These are phyloP conservation scores for Lepus americanus DNA, from an alignment of 2,113 vertebrate genomes.

Conservation along the genomic window DNA sequence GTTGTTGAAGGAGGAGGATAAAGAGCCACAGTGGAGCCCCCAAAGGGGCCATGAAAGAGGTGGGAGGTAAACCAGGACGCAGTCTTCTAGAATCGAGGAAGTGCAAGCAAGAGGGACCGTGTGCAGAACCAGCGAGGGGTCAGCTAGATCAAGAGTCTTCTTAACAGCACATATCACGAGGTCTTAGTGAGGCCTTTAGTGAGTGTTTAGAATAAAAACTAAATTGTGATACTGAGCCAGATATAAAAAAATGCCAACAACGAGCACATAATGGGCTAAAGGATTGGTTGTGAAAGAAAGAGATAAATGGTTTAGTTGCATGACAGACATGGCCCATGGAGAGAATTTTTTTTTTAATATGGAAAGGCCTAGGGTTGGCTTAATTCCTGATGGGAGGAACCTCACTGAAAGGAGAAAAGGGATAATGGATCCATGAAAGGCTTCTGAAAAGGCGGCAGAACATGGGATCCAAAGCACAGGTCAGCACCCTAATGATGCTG, in stretches of 20 bases:
- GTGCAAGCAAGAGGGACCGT: background rate
- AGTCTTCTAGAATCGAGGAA: background rate
- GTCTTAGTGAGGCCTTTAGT: background rate
- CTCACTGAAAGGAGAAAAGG: background rate
- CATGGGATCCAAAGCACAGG: background rate
- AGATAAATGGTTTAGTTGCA: background rate
- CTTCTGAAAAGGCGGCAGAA: background rate
- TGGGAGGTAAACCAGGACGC: background rate
- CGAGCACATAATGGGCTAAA: background rate
- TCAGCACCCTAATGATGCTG: background rate
- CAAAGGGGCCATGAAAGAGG: background rate
- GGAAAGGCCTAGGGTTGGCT: background rate
- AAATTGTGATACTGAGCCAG: background rate
- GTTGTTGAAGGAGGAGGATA: background rate
- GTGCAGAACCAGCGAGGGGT: background rate
- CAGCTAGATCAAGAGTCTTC: background rate
- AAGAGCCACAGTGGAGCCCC: background rate
- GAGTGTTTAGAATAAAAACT: background rate
- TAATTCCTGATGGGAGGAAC: background rate
- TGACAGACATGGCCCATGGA: too few relatives aligned
- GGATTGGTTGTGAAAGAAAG: background rate
- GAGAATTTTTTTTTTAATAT: background rate
- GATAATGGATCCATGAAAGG: background rate
- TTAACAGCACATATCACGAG: background rate
- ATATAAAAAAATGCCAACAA: background rate